Percentiles rank a stretch among this genome's conserved stretches.
phyloP scores from a whole-genome alignment of 1,140 invertebrate genomes.

The Bombus vancouverensis region DNA sequence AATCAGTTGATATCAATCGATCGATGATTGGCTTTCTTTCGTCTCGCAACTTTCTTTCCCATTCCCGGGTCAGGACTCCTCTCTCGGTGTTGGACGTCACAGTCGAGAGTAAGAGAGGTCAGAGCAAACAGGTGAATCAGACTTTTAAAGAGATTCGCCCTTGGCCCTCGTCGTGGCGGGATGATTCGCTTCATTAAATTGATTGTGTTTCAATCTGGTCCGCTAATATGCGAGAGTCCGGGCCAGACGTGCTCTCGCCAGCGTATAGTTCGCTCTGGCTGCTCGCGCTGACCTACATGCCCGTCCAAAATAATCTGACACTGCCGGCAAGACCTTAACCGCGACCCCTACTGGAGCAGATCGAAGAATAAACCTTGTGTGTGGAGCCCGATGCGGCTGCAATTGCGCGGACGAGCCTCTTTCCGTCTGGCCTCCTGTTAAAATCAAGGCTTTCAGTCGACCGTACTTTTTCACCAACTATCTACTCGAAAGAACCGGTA shows the following conservation, averaged over 20 bases:
- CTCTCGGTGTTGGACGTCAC: constrained; percentile 34
- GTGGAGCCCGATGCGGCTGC: neutral
- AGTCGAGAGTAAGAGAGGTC: constrained; percentile 31
- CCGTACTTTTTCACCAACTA: neutral
- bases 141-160: constrained; percentile 75
- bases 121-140: constrained; percentile 73
- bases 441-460: neutral
- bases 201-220: constrained; percentile 75
- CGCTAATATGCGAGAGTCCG: constrained; percentile 52
- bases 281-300: constrained; percentile 64
- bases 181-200: constrained; percentile 76
- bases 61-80: constrained; percentile 44
- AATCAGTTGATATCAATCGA: constrained; percentile 66
- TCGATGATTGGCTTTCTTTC: constrained; percentile 60
- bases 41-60: constrained; percentile 58
- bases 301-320: constrained; percentile 70
- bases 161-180: constrained; percentile 70
- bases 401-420: neutral
- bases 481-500: neutral
- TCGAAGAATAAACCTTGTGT: constrained; percentile 34
- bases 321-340: constrained; percentile 67
- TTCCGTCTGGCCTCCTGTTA: neutral
- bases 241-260: constrained; percentile 52
- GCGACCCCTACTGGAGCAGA: constrained; percentile 55
- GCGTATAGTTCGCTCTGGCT: constrained; percentile 24